phyloP scores from a whole-genome alignment of 2,113 vertebrate genomes.

The Bujurquina vittata region DNA sequence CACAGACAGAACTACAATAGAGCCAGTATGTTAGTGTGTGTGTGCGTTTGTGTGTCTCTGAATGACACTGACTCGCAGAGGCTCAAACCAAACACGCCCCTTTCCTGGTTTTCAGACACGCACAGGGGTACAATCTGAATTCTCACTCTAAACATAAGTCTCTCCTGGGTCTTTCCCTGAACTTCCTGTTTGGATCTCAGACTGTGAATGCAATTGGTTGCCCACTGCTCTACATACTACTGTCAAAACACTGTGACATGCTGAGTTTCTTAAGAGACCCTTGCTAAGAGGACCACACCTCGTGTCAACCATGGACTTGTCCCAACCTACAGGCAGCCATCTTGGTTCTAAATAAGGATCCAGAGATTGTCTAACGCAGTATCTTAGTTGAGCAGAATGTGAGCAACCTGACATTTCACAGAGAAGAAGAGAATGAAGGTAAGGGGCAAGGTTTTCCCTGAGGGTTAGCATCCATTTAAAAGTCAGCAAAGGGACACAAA shows the following conservation, averaged over 20 bases:
- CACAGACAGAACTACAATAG: slow-evolving; percentile 60
- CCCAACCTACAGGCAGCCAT: slow-evolving; percentile 33
- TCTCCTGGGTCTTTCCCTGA: slow-evolving; percentile 62
- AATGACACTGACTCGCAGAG: slow-evolving; percentile 28
- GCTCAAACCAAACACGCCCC: slow-evolving; percentile 36
- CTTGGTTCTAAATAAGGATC: slow-evolving; percentile 43
- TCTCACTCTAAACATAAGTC: slow-evolving; percentile 64
- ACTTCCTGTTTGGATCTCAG: slow-evolving; percentile 77
- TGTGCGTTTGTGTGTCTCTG: slow-evolving; percentile 19
- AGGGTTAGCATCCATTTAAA: background rate
- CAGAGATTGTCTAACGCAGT: background rate
- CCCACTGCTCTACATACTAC: slow-evolving; percentile 12
- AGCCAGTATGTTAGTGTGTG: slow-evolving; percentile 32
- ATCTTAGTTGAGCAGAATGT: slow-evolving; percentile 26
- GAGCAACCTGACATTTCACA: slow-evolving; percentile 39
- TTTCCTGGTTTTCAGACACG: slow-evolving; percentile 45
- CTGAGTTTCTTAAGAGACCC: slow-evolving; percentile 50
- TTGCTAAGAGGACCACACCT: slow-evolving; percentile 50
- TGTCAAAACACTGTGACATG: slow-evolving; percentile 64
- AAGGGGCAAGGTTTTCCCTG: background rate
- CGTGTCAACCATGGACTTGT: background rate
- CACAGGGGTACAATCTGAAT: slow-evolving; percentile 62
- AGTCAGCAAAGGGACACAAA: background rate
- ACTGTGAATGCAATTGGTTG: slow-evolving; percentile 47
- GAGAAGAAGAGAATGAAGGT: slow-evolving; percentile 18